Percentiles rank a stretch among this genome's conserved stretches.
These are phyloP conservation scores for Notocelia uddmanniana DNA, from an alignment of 2,888 invertebrate genomes.

Conservation along the genomic window DNA sequence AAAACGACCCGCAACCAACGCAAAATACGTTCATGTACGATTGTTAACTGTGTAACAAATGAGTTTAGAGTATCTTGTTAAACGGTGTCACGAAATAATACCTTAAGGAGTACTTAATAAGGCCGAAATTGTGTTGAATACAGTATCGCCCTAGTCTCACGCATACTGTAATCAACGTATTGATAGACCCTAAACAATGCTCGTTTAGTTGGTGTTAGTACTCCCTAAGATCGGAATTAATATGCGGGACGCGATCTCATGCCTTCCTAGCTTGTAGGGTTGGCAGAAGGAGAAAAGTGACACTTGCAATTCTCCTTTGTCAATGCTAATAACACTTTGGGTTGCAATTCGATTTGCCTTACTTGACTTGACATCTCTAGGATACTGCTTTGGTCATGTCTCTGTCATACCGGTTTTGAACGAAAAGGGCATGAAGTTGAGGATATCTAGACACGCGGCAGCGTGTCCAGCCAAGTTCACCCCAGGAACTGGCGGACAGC, in stretches of 20 bases:
- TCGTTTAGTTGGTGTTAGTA: constrained; percentile 45
- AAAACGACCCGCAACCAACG: constrained; percentile 27
- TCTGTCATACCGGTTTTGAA: too few relatives aligned
- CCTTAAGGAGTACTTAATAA: neutral
- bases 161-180: constrained; percentile 45
- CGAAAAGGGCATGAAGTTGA: too few relatives aligned
- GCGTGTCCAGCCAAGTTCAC: too few relatives aligned
- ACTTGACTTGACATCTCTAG: too few relatives aligned
- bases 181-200: constrained; percentile 48
- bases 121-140: neutral
- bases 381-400: too few relatives aligned
- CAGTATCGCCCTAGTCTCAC: constrained; percentile 11
- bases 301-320: neutral
- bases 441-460: too few relatives aligned
- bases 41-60: constrained; percentile 44
- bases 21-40: constrained; percentile 40
- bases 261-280: constrained; percentile 33
- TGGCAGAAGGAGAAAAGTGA: constrained; percentile 5
- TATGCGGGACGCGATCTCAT: constrained; percentile 42
- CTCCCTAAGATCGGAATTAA: constrained; percentile 46
- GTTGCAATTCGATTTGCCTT: too few relatives aligned
- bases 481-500: too few relatives aligned
- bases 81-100: neutral
- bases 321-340: too few relatives aligned
- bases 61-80: constrained; percentile 36